Conservation (phyloP, 1,140 invertebrate species). For the Coenobita brevimanus region DNA sequence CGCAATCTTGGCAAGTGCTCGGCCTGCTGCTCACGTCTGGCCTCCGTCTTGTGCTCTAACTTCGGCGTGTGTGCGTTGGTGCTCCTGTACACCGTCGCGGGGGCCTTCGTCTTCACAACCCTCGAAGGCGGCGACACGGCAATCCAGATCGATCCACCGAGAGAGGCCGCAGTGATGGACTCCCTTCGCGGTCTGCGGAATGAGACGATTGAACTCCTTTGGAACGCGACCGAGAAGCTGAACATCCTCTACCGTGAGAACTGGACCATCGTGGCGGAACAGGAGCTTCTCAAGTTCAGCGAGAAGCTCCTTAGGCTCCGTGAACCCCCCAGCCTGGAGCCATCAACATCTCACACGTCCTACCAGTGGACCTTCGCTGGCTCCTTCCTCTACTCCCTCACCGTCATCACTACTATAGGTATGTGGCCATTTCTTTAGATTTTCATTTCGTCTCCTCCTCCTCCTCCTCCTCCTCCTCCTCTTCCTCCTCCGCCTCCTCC, state of each 20-base stretch:
- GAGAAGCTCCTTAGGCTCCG: conserved; percentile 86
- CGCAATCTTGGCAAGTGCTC: conserved; percentile 65
- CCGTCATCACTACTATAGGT: conserved; percentile 97
- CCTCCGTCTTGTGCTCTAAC: conserved; percentile 76
- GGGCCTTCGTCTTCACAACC: conserved; percentile 79
- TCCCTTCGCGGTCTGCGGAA: conserved; percentile 71
- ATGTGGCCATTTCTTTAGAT: conserved; percentile 73
- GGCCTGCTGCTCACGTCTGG: conserved; percentile 74
- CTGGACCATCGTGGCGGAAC: conserved; percentile 89
- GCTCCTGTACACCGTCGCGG: conserved; percentile 78
- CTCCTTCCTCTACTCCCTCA: conserved; percentile 95
- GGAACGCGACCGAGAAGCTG: conserved; percentile 94
- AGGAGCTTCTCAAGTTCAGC: conserved; percentile 92
- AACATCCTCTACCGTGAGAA: conserved; percentile 96
- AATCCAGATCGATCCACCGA: conserved; percentile 14
- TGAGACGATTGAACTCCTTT: conserved; percentile 78
- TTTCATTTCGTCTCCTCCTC: no score
- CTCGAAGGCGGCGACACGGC: conserved; percentile 74
- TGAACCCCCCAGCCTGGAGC: conserved; percentile 75
- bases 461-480: no score
- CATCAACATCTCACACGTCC: conserved; percentile 67
- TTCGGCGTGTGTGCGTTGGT: conserved; percentile 77
- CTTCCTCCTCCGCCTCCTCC: no score
- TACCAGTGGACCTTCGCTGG: conserved; percentile 87
- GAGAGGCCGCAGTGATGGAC: conserved; percentile 49